A percentile compares a stretch with the other conserved stretches of the same genome.
Evolutionary conservation across 2,797 vertebrate species (phyloP).

Genomic region (Labeo calbasu): DNA sequence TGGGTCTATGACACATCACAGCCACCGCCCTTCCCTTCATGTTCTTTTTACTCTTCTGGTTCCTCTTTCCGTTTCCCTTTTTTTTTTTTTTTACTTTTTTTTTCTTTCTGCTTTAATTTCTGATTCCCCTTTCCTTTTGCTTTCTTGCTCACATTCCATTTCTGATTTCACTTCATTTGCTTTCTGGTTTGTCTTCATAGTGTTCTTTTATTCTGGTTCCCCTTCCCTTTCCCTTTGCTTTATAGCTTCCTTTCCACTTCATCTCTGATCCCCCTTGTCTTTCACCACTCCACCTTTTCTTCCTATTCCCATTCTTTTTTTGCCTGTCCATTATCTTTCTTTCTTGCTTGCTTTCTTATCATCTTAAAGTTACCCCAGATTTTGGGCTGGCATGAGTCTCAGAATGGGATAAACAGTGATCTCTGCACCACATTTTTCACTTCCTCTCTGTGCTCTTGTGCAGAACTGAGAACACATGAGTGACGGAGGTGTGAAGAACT

Average conservation of each 20-base stretch:
- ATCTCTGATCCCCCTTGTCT: not conserved
- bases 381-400: not conserved
- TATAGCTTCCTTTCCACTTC: not conserved
- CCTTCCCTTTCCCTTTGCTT: not conserved
- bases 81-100: not conserved
- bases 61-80: not conserved
- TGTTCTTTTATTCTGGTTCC: not conserved
- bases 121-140: not conserved
- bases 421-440: not conserved
- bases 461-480: constrained; percentile 26
- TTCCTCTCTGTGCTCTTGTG: constrained; percentile 23
- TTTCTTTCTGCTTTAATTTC: not conserved
- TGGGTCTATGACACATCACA: not conserved
- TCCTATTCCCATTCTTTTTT: not conserved
- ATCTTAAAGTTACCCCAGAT: no score
- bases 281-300: not conserved
- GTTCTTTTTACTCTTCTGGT: not conserved
- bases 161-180: not conserved
- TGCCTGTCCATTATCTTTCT: no score
- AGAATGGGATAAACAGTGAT: not conserved
- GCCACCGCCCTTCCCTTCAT: not conserved
- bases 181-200: not conserved
- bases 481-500: constrained; percentile 24
- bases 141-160: no score
- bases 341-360: no score